Conservation (phyloP, 2,888 invertebrate species). For the Lochmaea capreae region DNA sequence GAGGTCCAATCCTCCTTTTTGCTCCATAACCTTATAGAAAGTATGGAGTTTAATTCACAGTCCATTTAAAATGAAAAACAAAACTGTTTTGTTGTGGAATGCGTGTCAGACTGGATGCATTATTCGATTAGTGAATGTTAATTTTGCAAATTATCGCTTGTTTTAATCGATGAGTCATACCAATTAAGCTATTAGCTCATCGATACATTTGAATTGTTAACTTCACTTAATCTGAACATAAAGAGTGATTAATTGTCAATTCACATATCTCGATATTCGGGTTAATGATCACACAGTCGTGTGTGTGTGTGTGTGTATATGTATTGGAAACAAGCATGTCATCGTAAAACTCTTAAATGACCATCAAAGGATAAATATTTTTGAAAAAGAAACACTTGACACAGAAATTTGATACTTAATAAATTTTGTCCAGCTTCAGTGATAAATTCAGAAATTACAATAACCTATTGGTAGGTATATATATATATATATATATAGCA, state of each 20-base stretch:
- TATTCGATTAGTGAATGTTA: conserved; percentile 48
- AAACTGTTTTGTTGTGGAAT: conserved; percentile 30
- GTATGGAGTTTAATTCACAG: too few relatives aligned
- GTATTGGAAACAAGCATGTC: conserved; percentile 38
- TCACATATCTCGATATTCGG: conserved; percentile 44
- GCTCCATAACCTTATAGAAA: too few relatives aligned
- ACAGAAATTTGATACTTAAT: too few relatives aligned
- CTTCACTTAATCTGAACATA: conserved; percentile 52
- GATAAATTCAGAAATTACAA: conserved; percentile 42
- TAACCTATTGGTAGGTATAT: conserved; percentile 33
- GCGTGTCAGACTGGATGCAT: conserved; percentile 43
- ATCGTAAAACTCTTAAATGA: conserved; percentile 20
- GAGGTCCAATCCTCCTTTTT: too few relatives aligned
- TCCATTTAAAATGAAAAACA: conserved; percentile 2
- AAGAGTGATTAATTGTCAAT: conserved; percentile 51
- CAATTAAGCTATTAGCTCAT: conserved; percentile 61
- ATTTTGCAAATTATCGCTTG: conserved; percentile 53
- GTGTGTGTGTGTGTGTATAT: too few relatives aligned
- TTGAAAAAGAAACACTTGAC: too few relatives aligned
- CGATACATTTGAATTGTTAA: conserved; percentile 61
- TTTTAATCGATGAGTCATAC: conserved; percentile 57
- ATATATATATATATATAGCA: neutral
- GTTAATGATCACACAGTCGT: conserved; percentile 34
- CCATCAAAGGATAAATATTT: neutral
- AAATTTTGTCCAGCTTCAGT: conserved; percentile 25